phyloP scores from a whole-genome alignment of 2,113 vertebrate genomes.

The Syrrhaptes paradoxus region DNA sequence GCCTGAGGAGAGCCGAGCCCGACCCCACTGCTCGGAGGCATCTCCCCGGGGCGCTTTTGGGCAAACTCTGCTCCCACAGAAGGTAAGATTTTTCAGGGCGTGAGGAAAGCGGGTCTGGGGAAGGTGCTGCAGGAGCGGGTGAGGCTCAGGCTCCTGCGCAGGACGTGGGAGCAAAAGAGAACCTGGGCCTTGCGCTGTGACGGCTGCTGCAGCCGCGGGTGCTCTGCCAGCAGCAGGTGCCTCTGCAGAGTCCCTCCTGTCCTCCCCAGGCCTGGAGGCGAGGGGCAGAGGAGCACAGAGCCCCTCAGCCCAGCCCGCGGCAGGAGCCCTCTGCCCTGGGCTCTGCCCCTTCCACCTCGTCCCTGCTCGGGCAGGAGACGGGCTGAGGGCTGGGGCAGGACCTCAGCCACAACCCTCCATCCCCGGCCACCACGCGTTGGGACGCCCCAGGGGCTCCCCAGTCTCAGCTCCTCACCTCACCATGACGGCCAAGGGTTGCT shows the following conservation, averaged over 20 bases:
- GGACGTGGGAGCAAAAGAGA: too few species aligned
- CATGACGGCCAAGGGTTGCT: accelerated
- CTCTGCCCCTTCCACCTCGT: background rate
- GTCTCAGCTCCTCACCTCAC: background rate
- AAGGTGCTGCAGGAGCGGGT: accelerated
- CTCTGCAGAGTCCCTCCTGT: background rate
- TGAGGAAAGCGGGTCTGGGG: background rate
- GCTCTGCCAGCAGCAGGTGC: background rate
- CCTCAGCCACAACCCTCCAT: accelerated
- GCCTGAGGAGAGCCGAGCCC: background rate
- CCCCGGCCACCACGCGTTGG: accelerated
- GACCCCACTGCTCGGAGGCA: accelerated
- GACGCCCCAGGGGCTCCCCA: accelerated
- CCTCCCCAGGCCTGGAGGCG: background rate
- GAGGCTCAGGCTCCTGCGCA: background rate
- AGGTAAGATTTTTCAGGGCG: background rate
- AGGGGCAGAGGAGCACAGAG: background rate
- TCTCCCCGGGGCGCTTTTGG: accelerated
- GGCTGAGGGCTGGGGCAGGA: too few species aligned
- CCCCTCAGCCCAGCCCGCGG: background rate
- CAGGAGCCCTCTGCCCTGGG: too few species aligned
- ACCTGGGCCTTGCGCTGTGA: accelerated
- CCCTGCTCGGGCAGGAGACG: background rate
- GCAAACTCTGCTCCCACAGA: background rate
- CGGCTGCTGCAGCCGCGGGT: accelerated